These are phyloP conservation scores for Neopipo cinnamomea DNA, from an alignment of 2,113 vertebrate genomes.

Conservation along the genomic window DNA sequence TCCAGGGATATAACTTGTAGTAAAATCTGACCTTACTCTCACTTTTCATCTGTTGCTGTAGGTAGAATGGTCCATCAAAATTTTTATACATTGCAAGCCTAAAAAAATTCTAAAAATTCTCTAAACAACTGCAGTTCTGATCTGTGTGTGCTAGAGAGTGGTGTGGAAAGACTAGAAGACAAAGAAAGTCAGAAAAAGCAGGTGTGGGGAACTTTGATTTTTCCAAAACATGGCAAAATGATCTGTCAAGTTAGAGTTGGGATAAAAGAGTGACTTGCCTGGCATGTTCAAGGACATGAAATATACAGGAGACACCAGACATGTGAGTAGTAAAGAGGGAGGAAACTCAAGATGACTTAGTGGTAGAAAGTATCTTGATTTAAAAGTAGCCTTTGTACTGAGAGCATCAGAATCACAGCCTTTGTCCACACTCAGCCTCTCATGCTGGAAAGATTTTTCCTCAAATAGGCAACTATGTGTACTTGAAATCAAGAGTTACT, in stretches of 20 bases:
- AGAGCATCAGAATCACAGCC: not conserved
- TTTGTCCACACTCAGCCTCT: not conserved
- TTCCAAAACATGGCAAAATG: not conserved
- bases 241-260: not conserved
- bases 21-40: not conserved
- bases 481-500: not conserved
- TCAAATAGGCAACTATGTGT: not conserved
- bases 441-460: not conserved
- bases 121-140: not conserved
- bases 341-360: not conserved
- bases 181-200: not conserved
- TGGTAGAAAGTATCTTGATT: not conserved
- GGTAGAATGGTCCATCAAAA: not conserved
- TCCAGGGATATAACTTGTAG: not conserved
- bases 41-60: not conserved
- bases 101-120: not conserved
- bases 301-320: not conserved
- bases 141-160: not conserved
- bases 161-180: not conserved
- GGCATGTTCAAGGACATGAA: not conserved
- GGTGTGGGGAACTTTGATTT: not conserved
- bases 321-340: not conserved
- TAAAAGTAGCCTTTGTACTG: not conserved
- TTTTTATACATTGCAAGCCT: not conserved
- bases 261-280: not conserved